A percentile compares a stretch with the other conserved stretches of the same genome.
Evolutionary conservation across 2,888 invertebrate genomes (phyloP).

Genomic region (Yponomeuta plumbellus): DNA sequence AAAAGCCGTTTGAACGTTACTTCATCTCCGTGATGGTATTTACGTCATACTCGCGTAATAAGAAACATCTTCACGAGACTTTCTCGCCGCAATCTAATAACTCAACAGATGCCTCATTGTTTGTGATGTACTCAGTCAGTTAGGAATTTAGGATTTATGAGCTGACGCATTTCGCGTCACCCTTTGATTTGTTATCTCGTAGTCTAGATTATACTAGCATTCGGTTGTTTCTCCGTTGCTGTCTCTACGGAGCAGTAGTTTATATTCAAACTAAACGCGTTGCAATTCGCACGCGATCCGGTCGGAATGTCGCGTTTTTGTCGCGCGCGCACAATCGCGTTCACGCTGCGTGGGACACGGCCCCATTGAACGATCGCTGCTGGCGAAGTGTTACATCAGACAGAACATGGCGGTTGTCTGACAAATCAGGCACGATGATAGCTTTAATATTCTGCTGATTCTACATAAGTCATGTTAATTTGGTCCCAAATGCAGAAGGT

Average conservation of each 20-base stretch:
- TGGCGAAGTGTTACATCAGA: background rate
- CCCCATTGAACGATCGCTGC: constrained; percentile 18
- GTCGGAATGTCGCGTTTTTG: constrained; percentile 57
- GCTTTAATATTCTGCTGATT: too few species aligned
- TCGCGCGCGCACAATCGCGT: constrained; percentile 29
- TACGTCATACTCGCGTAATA: background rate
- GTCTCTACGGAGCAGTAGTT: constrained; percentile 1
- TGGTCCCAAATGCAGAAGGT: too few species aligned
- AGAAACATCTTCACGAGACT: background rate
- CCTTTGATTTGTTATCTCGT: background rate
- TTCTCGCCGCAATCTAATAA: background rate
- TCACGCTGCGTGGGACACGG: constrained; percentile 19
- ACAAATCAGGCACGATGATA: background rate
- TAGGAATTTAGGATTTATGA: background rate
- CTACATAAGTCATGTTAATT: too few species aligned
- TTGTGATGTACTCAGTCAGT: background rate
- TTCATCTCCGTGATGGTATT: background rate
- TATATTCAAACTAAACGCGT: constrained; percentile 12
- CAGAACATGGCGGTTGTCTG: background rate
- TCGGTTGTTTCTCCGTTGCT: background rate
- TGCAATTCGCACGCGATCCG: constrained; percentile 44
- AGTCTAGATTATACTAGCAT: background rate
- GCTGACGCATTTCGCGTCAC: background rate
- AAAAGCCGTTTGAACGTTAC: background rate
- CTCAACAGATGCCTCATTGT: background rate